Base-by-base conservation (phyloP, 2,113 vertebrate species). In the Myotis lucifugus region DNA sequence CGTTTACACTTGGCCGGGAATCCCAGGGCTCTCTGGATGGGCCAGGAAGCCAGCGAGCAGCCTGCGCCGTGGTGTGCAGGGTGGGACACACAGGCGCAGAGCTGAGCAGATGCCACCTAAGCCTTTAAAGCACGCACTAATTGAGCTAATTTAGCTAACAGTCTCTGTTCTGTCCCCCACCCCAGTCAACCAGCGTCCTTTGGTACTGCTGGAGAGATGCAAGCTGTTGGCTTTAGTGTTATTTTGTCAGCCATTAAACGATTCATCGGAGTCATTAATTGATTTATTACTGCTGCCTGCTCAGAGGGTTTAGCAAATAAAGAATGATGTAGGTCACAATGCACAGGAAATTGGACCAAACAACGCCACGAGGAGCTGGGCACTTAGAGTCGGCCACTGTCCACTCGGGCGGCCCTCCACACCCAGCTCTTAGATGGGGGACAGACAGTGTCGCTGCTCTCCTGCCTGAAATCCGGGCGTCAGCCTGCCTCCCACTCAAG, bases 261-360 rank as follows among this genome's bases (percentile, higher is more conserved):
- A 98, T 98, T 98, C 98, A 98, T 98, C 98, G 97, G 98, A 98
- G 98, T 98, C 98, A 98, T 98, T 99, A 98, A 99, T 98, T 98
- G 98, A 99, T 99, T 99, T 98, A 98, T 99, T 98, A 98, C 98
- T 42, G 97, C 98, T 98, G 98, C 98, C 98, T 98, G 98, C 48
- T 89, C 98, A 97, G 97, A 98, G 98, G 98, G 98, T 98, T 98
- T 98, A 98, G 98, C 98, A 98, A 99, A 98, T 98, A 98, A 98
- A 98, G 98, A 98, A 98, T 97, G 98, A 98, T 98, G 98, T 97
- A 98, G 98, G 98, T 98, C 98, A 98, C 98, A 96, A 98, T 40
- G 97, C 97, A 94, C 96, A 96, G 95, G 98, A 97, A 98, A 98
- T 94, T 48, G 97, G 98, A 98, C 98, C 98, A 97, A 98, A 98